Percentiles rank a stretch among this genome's conserved stretches.
phyloP scores from a whole-genome alignment of 2,113 vertebrate genomes.

The Callorhinus ursinus region DNA sequence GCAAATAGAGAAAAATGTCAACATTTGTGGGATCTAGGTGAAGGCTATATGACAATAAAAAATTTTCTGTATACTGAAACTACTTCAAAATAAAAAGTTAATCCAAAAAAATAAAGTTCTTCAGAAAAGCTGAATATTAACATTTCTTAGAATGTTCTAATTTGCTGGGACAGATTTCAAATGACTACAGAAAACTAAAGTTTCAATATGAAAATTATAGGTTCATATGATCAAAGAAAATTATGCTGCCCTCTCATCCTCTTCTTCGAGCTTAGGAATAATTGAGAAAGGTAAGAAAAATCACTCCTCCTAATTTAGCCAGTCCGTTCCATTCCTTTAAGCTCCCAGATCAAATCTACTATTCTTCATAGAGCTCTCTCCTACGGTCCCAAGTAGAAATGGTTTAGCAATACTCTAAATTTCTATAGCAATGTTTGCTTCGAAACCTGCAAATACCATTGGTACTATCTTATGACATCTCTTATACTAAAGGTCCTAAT shows the following conservation, averaged over 20 bases:
- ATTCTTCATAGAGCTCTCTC: neutral
- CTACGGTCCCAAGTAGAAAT: neutral
- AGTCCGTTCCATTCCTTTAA: slow-evolving; percentile 2
- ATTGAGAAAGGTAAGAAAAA: neutral
- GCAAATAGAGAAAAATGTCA: slow-evolving; percentile 25
- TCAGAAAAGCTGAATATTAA: slow-evolving; percentile 13
- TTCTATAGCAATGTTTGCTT: neutral
- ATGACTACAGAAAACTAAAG: neutral
- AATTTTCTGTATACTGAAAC: neutral
- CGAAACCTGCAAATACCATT: neutral
- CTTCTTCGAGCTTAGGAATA: neutral
- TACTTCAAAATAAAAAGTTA: slow-evolving; percentile 25
- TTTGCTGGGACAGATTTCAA: neutral
- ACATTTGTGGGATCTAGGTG: neutral
- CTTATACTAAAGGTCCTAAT: neutral
- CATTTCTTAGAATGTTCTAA: slow-evolving; percentile 16
- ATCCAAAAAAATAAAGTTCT: neutral
- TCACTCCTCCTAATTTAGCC: neutral
- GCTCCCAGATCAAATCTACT: slow-evolving; percentile 13
- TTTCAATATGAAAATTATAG: slow-evolving; percentile 6
- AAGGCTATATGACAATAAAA: neutral
- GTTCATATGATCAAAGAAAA: neutral
- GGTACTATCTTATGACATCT: neutral
- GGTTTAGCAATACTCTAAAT: neutral
- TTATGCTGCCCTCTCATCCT: neutral